phyloP scores from a whole-genome alignment of 2,888 invertebrate species.

The Ctena decussata region DNA sequence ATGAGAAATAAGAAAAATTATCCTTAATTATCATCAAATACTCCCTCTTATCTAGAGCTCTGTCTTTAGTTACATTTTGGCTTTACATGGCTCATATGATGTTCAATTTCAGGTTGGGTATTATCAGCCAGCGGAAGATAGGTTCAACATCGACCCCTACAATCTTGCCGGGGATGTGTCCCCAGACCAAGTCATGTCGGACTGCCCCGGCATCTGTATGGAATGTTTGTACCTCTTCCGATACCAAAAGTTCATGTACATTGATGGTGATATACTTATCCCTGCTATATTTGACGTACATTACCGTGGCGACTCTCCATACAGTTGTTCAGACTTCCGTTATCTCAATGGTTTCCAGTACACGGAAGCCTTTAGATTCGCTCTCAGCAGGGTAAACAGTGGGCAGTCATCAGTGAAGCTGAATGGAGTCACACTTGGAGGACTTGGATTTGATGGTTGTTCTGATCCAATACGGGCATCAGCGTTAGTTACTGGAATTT shows the following conservation, averaged over 20 bases:
- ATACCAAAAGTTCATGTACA: constrained; percentile 75
- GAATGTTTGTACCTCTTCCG: constrained; percentile 81
- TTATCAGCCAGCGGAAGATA: constrained; percentile 60
- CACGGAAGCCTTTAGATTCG: constrained; percentile 82
- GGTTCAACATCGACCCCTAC: constrained; percentile 36
- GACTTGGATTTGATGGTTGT: constrained; percentile 83
- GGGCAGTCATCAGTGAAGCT: constrained; percentile 66
- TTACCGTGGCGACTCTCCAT: constrained; percentile 75
- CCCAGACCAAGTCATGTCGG: constrained; percentile 43
- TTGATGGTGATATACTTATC: constrained; percentile 80
- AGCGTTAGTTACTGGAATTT: constrained; percentile 76
- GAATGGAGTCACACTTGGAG: constrained; percentile 78
- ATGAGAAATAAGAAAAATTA: no score
- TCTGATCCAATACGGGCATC: constrained; percentile 72
- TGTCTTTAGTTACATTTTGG: no score
- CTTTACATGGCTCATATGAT: no score
- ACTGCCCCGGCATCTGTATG: constrained; percentile 76
- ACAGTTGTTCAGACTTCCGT: constrained; percentile 75
- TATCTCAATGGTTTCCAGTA: constrained; percentile 79
- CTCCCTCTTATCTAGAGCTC: no score
- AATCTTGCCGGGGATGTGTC: constrained; percentile 37
- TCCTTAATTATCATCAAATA: no score
- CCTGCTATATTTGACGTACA: constrained; percentile 83
- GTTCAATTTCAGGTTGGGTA: constrained; percentile 68
- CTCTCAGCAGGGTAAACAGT: constrained; percentile 77